Conservation (phyloP, 1,140 invertebrate genomes). For the Drosophila bocqueti region DNA sequence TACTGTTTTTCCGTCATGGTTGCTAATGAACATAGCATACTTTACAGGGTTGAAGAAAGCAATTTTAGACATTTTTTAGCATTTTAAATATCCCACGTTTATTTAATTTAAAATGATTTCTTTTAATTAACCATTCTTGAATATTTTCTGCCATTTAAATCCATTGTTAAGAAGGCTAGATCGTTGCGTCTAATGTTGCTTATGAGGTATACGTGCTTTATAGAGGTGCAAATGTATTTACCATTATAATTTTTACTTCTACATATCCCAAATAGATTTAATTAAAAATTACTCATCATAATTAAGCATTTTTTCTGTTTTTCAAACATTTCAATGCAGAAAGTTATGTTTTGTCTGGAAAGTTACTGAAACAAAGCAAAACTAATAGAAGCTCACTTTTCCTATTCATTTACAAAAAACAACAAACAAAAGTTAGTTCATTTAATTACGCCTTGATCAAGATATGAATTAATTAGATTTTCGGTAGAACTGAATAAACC, state of each 20-base stretch:
- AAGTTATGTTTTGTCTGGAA: background rate
- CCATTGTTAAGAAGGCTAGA: background rate
- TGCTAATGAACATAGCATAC: too few relatives aligned
- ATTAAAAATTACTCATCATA: background rate
- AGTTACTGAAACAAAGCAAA: background rate
- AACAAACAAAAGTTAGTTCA: background rate
- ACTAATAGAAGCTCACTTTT: background rate
- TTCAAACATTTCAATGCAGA: background rate
- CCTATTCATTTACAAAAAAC: background rate
- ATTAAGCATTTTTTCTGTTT: background rate
- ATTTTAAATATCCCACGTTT: too few relatives aligned
- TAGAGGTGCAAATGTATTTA: background rate
- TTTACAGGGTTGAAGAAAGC: too few relatives aligned
- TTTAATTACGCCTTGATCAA: slow-evolving; percentile 2
- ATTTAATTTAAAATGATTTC: too few relatives aligned
- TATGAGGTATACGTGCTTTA: background rate
- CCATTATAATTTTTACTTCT: background rate
- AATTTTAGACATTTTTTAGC: too few relatives aligned
- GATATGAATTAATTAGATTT: slow-evolving; percentile 32
- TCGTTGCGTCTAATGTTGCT: background rate
- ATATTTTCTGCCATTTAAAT: background rate
- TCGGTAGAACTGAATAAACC: slow-evolving; percentile 5
- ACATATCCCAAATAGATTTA: too few relatives aligned
- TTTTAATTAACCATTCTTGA: too few relatives aligned
- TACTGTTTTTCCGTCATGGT: too few relatives aligned